phyloP scores from a whole-genome alignment of 1,140 invertebrate genomes.

The Phortica variegata region DNA sequence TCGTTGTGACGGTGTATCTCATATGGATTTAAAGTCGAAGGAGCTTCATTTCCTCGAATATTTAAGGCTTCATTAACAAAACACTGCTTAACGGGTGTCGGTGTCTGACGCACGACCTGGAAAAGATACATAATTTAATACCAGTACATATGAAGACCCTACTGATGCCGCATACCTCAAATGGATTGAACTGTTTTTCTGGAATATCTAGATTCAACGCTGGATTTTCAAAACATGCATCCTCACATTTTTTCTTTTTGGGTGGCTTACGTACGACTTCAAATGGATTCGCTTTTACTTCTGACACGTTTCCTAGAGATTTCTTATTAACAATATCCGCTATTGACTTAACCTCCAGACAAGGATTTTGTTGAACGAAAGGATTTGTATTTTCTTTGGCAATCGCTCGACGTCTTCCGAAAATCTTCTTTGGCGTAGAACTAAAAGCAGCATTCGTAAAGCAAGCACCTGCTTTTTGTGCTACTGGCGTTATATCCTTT shows the following conservation, averaged over 20 bases:
- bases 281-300: constrained; percentile 36
- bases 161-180: constrained; percentile 29
- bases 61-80: constrained; percentile 50
- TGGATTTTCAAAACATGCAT: constrained; percentile 52
- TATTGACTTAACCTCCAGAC: constrained; percentile 51
- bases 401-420: constrained; percentile 32
- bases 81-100: constrained; percentile 29
- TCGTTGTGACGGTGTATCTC: constrained; percentile 43
- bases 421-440: constrained; percentile 45
- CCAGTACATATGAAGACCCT: background rate
- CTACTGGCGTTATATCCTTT: background rate
- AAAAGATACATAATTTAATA: background rate
- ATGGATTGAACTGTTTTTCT: constrained; percentile 53
- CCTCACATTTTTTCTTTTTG: constrained; percentile 50
- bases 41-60: constrained; percentile 35
- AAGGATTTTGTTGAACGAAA: constrained; percentile 20
- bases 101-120: constrained; percentile 34
- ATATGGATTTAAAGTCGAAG: constrained; percentile 43
- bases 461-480: constrained; percentile 29
- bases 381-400: constrained; percentile 29
- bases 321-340: constrained; percentile 25
- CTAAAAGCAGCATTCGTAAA: constrained; percentile 52
- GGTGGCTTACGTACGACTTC: constrained; percentile 50
- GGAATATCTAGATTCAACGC: constrained; percentile 50
- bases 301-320: constrained; percentile 1